Evolutionary conservation across 2,888 invertebrate genomes (phyloP).

Genomic region (Glaucopsyche alexis): DNA sequence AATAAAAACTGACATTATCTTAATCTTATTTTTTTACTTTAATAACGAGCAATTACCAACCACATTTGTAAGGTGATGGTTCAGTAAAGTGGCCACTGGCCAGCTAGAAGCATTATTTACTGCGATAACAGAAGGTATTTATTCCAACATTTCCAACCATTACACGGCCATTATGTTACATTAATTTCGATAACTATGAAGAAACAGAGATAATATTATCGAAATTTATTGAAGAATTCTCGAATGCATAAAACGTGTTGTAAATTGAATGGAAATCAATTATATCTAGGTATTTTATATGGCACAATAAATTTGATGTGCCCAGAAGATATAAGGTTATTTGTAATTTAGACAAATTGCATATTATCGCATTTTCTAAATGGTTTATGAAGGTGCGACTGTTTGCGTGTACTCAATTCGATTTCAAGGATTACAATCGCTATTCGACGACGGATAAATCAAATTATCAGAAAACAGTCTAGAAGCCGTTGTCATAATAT

Average conservation of each 20-base stretch:
- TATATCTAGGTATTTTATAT: constrained; percentile 36
- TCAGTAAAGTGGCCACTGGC: not conserved
- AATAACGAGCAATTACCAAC: not conserved
- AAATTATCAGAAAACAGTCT: too few species aligned
- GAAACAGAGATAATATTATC: constrained; percentile 21
- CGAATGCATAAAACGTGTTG: not conserved
- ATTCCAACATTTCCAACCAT: not conserved
- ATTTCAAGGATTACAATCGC: not conserved
- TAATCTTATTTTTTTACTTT: constrained; percentile 9
- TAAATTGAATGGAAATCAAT: constrained; percentile 25
- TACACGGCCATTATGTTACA: not conserved
- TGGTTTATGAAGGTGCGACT: not conserved
- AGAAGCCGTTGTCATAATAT: too few species aligned
- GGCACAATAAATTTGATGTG: constrained; percentile 33
- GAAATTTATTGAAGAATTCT: constrained; percentile 19
- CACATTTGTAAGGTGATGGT: not conserved
- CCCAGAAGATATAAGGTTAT: constrained; percentile 31
- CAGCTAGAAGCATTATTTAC: not conserved
- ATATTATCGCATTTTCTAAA: not conserved
- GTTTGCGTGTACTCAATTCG: not conserved
- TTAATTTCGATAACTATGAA: constrained; percentile 24
- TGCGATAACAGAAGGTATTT: not conserved
- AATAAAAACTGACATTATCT: not conserved
- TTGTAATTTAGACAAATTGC: constrained; percentile 20
- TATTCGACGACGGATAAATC: not conserved